Percentiles rank a stretch among this genome's conserved stretches.
Evolutionary conservation across 2,113 vertebrate species (phyloP).

Genomic region (Anas platyrhynchos): DNA sequence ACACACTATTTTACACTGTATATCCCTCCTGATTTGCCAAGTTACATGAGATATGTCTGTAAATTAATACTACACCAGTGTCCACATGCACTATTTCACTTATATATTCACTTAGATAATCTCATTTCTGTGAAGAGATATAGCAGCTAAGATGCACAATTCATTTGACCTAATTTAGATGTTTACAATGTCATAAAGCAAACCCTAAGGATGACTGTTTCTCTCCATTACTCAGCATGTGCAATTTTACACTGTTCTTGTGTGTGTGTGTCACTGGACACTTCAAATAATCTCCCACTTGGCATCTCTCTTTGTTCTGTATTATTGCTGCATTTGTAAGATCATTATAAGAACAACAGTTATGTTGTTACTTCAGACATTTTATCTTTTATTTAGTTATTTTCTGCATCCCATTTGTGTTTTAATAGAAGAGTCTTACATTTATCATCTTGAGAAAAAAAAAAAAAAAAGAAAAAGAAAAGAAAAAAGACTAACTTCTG

Average conservation of each 20-base stretch:
- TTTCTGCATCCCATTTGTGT: not conserved
- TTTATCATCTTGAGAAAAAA: not conserved
- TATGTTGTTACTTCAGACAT: not conserved
- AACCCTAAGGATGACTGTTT: not conserved
- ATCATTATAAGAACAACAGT: not conserved
- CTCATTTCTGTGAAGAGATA: not conserved
- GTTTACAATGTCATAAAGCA: conserved; percentile 9
- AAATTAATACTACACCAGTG: not conserved
- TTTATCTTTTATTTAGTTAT: not conserved
- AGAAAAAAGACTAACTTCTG: not conserved
- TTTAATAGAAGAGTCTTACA: not conserved
- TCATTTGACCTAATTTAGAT: conserved; percentile 8
- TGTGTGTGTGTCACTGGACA: not conserved
- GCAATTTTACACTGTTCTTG: not conserved
- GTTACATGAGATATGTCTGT: not conserved
- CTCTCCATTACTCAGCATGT: not conserved
- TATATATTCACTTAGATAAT: not conserved
- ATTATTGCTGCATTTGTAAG: not conserved
- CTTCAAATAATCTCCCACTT: not conserved
- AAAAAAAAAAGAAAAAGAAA: too few relatives aligned
- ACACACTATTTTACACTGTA: not conserved
- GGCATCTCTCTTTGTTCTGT: not conserved
- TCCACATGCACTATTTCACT: not conserved
- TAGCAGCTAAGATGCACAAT: not conserved
- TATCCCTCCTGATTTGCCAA: not conserved